A percentile compares a stretch with the other conserved stretches of the same genome.
Evolutionary conservation across 2,888 invertebrate species (phyloP).

Genomic region (Erannis defoliaria): DNA sequence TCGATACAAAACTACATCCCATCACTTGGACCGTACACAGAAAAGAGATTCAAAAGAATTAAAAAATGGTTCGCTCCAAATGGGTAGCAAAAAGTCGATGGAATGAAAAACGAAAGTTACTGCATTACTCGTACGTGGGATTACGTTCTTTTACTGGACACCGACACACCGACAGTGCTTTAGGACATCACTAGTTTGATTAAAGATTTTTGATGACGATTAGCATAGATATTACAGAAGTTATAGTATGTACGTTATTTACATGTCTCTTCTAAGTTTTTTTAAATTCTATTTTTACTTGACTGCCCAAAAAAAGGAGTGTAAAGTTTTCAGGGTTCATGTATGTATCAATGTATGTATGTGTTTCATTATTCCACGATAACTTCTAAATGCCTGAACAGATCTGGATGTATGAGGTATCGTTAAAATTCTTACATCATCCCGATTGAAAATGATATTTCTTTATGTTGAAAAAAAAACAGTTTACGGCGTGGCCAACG

Average conservation of each 20-base stretch:
- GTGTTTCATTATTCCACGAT: too few species aligned
- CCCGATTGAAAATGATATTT: too few species aligned
- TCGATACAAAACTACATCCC: conserved; percentile 16
- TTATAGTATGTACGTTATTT: not conserved
- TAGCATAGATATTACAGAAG: not conserved
- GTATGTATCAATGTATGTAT: too few species aligned
- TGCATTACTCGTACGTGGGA: conserved; percentile 43
- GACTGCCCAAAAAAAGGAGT: too few species aligned
- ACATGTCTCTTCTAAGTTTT: too few species aligned
- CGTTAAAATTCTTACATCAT: too few species aligned
- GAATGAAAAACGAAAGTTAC: conserved; percentile 34
- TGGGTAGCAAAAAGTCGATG: conserved; percentile 68
- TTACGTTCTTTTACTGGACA: conserved; percentile 45
- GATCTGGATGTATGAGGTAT: too few species aligned
- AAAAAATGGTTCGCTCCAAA: conserved; percentile 68
- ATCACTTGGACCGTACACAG: conserved; percentile 35
- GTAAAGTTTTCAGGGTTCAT: too few species aligned
- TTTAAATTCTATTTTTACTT: too few species aligned
- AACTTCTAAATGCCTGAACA: too few species aligned
- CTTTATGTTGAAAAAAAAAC: too few species aligned
- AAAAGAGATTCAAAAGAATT: conserved; percentile 68
- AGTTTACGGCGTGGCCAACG: too few species aligned
- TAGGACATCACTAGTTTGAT: conserved; percentile 43
- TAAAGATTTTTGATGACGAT: conserved; percentile 31
- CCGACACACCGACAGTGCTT: not conserved